A percentile compares a stretch with the other conserved stretches of the same genome.
Conservation (phyloP, 2,113 vertebrate species). For the Alethe castanea region DNA sequence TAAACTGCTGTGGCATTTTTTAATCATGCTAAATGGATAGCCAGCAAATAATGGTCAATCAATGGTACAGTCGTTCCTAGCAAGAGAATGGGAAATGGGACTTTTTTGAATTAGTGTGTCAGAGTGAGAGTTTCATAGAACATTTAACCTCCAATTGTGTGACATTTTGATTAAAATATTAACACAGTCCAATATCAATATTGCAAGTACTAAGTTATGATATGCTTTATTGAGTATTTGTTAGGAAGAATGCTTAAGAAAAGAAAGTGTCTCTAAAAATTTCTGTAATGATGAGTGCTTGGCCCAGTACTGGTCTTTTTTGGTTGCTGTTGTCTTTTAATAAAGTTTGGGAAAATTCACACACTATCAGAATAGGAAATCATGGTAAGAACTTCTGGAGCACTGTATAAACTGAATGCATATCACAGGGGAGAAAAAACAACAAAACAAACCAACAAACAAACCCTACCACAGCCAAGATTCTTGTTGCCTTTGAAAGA, state of each 20-base stretch:
- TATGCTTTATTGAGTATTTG: background rate
- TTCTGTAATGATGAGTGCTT: background rate
- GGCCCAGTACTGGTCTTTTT: background rate
- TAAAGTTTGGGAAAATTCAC: background rate
- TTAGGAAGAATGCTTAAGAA: background rate
- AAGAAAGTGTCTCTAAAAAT: background rate
- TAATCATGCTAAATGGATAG: background rate
- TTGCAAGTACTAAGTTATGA: background rate
- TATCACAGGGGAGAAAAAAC: background rate
- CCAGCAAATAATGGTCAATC: background rate
- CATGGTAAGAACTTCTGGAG: background rate
- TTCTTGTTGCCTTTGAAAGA: background rate
- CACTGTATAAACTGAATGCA: background rate
- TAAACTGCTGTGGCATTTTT: background rate
- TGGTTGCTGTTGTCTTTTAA: background rate
- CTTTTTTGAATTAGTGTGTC: background rate
- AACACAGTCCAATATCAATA: background rate
- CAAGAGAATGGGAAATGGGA: background rate
- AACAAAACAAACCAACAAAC: background rate
- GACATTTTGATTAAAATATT: background rate
- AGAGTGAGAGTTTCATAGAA: background rate
- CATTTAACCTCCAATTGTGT: background rate
- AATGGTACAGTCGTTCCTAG: background rate
- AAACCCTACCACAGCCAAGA: background rate
- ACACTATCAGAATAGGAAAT: background rate